Evolutionary conservation across 2,797 vertebrate genomes (phyloP).

Genomic region (Dendrocincla fuliginosa): DNA sequence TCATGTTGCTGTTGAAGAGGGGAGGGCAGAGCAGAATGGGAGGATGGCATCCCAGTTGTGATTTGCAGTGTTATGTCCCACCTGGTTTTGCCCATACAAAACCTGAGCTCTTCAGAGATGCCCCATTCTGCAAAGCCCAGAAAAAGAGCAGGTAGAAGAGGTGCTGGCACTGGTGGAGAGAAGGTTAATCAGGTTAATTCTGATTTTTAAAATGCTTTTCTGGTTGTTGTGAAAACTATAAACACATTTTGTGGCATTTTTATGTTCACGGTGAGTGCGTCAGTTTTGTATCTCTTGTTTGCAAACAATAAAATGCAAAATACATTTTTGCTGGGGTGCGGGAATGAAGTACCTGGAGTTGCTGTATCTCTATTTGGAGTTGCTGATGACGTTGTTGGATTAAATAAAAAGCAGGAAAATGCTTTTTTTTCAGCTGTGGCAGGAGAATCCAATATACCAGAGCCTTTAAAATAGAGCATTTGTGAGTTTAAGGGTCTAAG

Average conservation of each 20-base stretch:
- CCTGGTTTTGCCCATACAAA: background rate
- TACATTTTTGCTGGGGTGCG: background rate
- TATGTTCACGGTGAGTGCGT: background rate
- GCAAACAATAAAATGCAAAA: background rate
- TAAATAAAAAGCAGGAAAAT: background rate
- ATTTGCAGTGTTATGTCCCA: rapidly evolving
- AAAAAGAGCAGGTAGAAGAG: background rate
- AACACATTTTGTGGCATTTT: background rate
- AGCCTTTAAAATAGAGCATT: background rate
- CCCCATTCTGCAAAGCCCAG: rapidly evolving
- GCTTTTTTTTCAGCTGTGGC: background rate
- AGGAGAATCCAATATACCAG: background rate
- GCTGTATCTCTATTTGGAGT: background rate
- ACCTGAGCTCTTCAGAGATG: background rate
- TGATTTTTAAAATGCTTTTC: background rate
- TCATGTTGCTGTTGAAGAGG: background rate
- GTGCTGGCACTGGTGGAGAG: background rate
- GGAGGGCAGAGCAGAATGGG: background rate
- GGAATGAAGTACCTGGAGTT: background rate
- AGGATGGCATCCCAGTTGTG: background rate
- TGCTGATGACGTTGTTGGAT: background rate
- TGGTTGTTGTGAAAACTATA: background rate
- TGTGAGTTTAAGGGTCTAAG: background rate
- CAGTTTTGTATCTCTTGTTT: background rate
- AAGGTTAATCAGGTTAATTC: background rate